Conservation (phyloP, 2,797 vertebrate genomes). For the Channa striata region DNA sequence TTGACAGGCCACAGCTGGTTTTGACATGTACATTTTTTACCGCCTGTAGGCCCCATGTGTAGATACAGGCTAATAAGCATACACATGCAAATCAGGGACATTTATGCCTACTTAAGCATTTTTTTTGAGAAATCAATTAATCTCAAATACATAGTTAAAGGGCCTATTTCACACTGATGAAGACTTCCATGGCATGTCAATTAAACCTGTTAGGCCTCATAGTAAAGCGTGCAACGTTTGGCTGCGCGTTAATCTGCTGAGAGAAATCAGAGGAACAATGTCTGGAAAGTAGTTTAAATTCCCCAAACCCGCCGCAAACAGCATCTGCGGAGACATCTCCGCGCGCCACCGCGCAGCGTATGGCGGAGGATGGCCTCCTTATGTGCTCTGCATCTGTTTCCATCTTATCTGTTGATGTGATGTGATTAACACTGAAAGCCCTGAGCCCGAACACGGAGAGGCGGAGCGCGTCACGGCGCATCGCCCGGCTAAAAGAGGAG, state of each 20-base stretch:
- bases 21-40: constrained; percentile 47
- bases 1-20: constrained; percentile 57
- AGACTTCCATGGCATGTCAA: constrained; percentile 66
- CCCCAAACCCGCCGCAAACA: constrained; percentile 20
- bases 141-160: constrained; percentile 72
- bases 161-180: constrained; percentile 71
- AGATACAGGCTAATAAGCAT: constrained; percentile 61
- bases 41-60: constrained; percentile 50
- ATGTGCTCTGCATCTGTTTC: constrained; percentile 86
- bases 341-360: constrained; percentile 67
- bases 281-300: constrained; percentile 56
- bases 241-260: constrained; percentile 61
- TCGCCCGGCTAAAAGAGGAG: constrained; percentile 90
- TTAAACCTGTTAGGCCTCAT: constrained; percentile 71
- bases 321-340: constrained; percentile 56
- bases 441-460: constrained; percentile 78
- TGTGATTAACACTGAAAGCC: constrained; percentile 91
- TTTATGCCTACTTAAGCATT: constrained; percentile 65
- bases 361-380: constrained; percentile 78
- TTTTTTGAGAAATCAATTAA: constrained; percentile 75
- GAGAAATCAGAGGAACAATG: constrained; percentile 57
- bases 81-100: constrained; percentile 66
- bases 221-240: constrained; percentile 59
- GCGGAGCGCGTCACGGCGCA: constrained; percentile 91
- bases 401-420: constrained; percentile 92